Evolutionary conservation across 2,797 vertebrate species (phyloP), one percentile per base, ranked within the genome.

Genomic region (Anabacerthia variegaticeps): DNA sequence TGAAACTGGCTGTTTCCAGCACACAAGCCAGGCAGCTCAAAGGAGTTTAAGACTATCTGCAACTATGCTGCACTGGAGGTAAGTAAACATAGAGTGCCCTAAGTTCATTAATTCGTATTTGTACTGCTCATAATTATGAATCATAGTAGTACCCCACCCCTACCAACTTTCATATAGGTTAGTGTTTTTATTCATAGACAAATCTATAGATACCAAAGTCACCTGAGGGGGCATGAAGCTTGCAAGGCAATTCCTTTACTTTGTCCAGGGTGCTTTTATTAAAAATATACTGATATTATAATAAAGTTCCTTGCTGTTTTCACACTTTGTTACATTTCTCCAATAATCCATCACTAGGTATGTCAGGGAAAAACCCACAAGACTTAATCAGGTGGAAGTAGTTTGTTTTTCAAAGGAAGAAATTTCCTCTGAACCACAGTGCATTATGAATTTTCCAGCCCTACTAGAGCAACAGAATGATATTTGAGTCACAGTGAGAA

Each of bases 401-500:
- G 58, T 76, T 93, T 94, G 44, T 39, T 95, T 93, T 78, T 48
- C 43, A 79, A 59, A 84, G 55, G 67, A 91, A 67, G 67, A 91
- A 32, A 73, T 58, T 79, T 34, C 37, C 26, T 46, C 71, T 22
- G 37, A 71, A 88, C 44, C 73, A 22, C 44, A 63, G 59, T 34
- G 41, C 59, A 61, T 88, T 88, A 89, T 89, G 91, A 81, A 63
- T 94, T 96, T 93, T 92, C 76, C 76, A 96, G 71, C 36, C 36
- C 69, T 73, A 14, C 43, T 10, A 88, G 87, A 89, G 56, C 0
- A 0, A 43, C 76, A 71, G 69, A 91, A 83, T 68, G 87, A 83
- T 92, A 95, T 88, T 90, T 72, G 87, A 94, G 58, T 89, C 87
- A 72, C 36, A 62, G 69, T 51, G 82, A 96, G 89, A 75, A 92